phyloP scores from a whole-genome alignment of 2,797 vertebrate genomes.

The Gymnoscopelus microlampas region DNA sequence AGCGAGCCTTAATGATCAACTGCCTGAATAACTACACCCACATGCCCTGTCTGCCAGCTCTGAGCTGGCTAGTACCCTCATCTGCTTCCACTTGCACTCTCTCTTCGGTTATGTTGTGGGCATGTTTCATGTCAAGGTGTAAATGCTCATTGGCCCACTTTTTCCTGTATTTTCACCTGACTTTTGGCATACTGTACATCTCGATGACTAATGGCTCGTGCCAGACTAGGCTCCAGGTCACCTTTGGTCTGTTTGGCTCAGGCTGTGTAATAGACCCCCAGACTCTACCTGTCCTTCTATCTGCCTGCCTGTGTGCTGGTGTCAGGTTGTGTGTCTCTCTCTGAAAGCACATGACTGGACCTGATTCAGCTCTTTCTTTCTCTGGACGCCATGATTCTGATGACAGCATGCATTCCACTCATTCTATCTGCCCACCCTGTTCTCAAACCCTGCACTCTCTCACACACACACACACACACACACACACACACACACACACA shows the following conservation, averaged over 20 bases:
- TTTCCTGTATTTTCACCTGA: constrained; percentile 26
- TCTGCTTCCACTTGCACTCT: constrained; percentile 28
- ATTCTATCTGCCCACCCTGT: constrained; percentile 49
- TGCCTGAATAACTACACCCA: constrained; percentile 61
- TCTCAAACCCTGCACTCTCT: constrained; percentile 28
- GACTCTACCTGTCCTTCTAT: constrained; percentile 19
- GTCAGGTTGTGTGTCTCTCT: constrained; percentile 55
- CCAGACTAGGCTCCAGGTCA: constrained; percentile 22
- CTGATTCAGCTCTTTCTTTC: constrained; percentile 83
- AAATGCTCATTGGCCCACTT: constrained; percentile 5
- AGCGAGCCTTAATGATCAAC: constrained; percentile 65
- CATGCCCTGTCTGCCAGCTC: constrained; percentile 42
- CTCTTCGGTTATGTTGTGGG: neutral
- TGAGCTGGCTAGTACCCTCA: constrained; percentile 27
- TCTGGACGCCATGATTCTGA: constrained; percentile 77
- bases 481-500: constrained; percentile 29
- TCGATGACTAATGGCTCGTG: neutral
- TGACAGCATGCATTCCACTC: constrained; percentile 82
- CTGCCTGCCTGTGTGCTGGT: constrained; percentile 36
- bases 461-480: constrained; percentile 38
- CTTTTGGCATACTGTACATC: constrained; percentile 12
- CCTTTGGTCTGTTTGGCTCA: constrained; percentile 21
- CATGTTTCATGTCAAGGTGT: constrained; percentile 28
- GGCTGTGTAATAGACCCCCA: constrained; percentile 25
- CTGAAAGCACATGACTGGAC: constrained; percentile 70